Conservation (phyloP, 2,797 vertebrate species). For the Allobates femoralis region DNA sequence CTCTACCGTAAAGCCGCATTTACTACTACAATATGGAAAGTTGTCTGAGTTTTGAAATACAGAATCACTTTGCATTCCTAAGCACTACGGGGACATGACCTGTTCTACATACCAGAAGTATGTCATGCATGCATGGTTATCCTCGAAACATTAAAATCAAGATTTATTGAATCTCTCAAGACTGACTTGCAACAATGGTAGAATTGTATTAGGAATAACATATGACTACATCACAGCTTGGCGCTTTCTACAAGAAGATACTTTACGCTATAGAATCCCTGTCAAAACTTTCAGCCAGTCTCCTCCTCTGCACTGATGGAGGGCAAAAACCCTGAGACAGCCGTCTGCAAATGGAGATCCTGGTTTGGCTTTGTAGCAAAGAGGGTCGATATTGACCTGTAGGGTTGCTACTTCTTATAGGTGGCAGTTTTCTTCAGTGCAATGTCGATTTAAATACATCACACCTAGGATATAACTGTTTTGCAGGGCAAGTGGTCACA, state of each 20-base stretch:
- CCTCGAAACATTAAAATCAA: conserved; percentile 7
- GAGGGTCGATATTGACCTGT: no score
- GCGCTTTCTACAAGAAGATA: no score
- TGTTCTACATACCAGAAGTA: conserved; percentile 23
- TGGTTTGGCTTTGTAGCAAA: no score
- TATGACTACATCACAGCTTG: background rate
- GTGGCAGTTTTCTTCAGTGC: no score
- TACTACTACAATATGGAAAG: background rate
- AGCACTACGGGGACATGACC: conserved; percentile 30
- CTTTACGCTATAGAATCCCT: background rate
- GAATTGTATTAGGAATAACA: background rate
- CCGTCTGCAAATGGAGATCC: no score
- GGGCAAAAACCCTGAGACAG: no score
- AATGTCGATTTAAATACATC: no score
- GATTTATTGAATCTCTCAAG: background rate
- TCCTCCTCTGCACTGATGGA: no score
- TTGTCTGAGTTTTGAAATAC: background rate
- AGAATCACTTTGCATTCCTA: background rate
- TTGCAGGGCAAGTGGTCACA: no score
- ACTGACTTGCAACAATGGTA: background rate
- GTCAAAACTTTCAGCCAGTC: no score
- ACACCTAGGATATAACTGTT: no score
- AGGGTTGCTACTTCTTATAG: no score
- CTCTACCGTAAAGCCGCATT: background rate
- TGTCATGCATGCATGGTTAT: background rate